phyloP scores from a whole-genome alignment of 2,113 vertebrate species.

The Coryphaenoides rupestris region DNA sequence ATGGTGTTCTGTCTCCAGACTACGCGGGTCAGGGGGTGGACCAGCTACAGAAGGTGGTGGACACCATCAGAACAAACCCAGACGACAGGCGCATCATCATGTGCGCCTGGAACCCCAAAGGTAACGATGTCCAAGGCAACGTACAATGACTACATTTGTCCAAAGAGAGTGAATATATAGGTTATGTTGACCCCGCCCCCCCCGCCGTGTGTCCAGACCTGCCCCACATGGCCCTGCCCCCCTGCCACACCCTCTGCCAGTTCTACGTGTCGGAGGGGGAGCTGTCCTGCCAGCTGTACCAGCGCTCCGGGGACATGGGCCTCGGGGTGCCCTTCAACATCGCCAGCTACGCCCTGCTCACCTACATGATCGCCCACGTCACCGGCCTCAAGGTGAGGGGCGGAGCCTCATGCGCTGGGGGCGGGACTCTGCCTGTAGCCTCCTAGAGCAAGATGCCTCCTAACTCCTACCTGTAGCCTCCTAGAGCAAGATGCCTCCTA shows the following conservation, averaged over 20 bases:
- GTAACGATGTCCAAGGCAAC: conserved; percentile 18
- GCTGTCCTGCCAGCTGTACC: conserved; percentile 94
- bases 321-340: conserved; percentile 97
- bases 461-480: too few relatives aligned
- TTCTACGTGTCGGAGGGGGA: conserved; percentile 90
- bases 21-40: conserved; percentile 91
- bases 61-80: conserved; percentile 89
- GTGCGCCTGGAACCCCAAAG: conserved; percentile 87
- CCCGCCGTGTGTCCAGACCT: conserved; percentile 74
- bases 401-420: too few relatives aligned
- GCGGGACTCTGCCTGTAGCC: too few relatives aligned
- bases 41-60: conserved; percentile 90
- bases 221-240: conserved; percentile 90
- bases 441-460: too few relatives aligned
- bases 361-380: conserved; percentile 95
- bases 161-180: too few relatives aligned
- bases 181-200: too few relatives aligned
- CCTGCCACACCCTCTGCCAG: conserved; percentile 93
- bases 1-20: conserved; percentile 68
- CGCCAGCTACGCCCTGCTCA: conserved; percentile 93
- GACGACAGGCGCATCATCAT: conserved; percentile 95
- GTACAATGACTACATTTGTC: too few relatives aligned
- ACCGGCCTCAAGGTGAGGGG: conserved; percentile 84
- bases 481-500: too few relatives aligned
- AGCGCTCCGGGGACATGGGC: conserved; percentile 95